Evolutionary conservation across 2,888 invertebrate species (phyloP).

Genomic region (Alitta virens): DNA sequence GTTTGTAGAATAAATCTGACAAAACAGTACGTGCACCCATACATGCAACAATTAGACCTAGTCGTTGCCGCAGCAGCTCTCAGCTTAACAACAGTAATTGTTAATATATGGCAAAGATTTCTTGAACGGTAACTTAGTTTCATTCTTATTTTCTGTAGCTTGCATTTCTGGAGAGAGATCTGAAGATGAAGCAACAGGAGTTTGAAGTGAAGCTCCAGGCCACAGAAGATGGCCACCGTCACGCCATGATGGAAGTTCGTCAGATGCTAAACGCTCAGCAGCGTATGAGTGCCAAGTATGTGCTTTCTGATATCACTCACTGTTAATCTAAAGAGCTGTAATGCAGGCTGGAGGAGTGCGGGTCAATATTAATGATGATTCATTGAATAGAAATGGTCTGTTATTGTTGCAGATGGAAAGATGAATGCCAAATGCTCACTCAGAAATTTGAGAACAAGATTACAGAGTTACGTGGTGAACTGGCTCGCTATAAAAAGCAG

Average conservation of each 20-base stretch:
- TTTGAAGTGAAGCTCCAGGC: constrained; percentile 49
- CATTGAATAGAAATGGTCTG: background rate
- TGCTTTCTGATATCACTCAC: background rate
- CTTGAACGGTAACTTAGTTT: no score
- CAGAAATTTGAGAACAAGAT: constrained; percentile 50
- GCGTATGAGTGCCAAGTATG: constrained; percentile 51
- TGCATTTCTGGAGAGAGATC: constrained; percentile 43
- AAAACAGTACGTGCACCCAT: background rate
- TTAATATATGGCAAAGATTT: no score
- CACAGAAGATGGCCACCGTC: constrained; percentile 47
- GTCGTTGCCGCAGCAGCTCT: no score
- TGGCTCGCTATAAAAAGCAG: constrained; percentile 41
- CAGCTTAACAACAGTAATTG: no score
- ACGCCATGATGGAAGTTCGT: constrained; percentile 42
- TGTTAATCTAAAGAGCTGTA: background rate
- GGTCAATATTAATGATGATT: background rate
- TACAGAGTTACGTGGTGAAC: constrained; percentile 42
- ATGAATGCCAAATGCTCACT: constrained; percentile 50
- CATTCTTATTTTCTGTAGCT: constrained; percentile 35
- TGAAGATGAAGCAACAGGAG: constrained; percentile 41
- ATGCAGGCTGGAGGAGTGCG: background rate
- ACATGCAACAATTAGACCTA: no score
- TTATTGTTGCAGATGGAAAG: constrained; percentile 47
- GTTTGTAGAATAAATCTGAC: constrained; percentile 25
- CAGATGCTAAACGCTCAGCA: constrained; percentile 50